phyloP scores from a whole-genome alignment of 1,140 invertebrate genomes.

The Asobara japonica region DNA sequence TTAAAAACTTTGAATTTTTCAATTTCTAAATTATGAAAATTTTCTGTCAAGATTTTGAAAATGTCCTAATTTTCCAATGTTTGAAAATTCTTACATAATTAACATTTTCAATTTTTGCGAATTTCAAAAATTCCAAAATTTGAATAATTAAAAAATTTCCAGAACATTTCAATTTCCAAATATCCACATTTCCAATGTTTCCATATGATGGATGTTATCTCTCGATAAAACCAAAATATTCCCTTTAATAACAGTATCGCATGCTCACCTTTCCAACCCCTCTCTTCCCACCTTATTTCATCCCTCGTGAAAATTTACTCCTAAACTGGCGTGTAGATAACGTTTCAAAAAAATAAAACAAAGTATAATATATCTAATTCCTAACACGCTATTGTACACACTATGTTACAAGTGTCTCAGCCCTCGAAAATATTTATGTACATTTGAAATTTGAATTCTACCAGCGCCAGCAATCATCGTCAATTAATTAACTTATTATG shows the following conservation, averaged over 20 bases:
- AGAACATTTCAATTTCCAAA: too few relatives aligned
- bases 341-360: not conserved
- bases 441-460: not conserved
- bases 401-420: not conserved
- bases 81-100: too few relatives aligned
- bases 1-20: too few relatives aligned
- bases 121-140: too few relatives aligned
- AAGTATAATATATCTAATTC: not conserved
- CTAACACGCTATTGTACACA: slow-evolving; percentile 6
- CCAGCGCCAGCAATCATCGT: not conserved
- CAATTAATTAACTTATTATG: slow-evolving; percentile 12
- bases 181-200: too few relatives aligned
- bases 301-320: not conserved
- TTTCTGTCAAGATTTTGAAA: too few relatives aligned
- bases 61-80: too few relatives aligned
- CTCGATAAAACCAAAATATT: too few relatives aligned
- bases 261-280: not conserved
- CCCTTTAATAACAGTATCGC: not conserved
- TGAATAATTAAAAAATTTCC: too few relatives aligned
- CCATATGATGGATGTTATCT: too few relatives aligned
- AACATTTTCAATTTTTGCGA: too few relatives aligned
- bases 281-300: not conserved
- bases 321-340: not conserved
- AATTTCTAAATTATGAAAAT: too few relatives aligned
- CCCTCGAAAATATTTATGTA: not conserved